Conservation (phyloP, 2,888 invertebrate species). For the Parascotia fuliginaria region DNA sequence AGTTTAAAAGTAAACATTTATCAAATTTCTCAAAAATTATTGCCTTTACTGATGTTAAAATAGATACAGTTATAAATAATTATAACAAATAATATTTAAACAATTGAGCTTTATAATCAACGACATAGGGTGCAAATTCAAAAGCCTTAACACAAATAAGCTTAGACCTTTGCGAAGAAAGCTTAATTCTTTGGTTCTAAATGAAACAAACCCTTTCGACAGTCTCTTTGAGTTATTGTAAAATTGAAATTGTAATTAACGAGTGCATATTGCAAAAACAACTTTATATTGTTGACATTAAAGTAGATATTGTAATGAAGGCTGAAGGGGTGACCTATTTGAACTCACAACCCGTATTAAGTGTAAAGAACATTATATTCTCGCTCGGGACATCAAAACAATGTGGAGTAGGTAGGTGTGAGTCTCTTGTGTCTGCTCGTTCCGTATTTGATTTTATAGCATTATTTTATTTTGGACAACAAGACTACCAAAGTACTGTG, state of each 20-base stretch:
- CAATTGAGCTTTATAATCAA: no score
- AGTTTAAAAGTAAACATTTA: no score
- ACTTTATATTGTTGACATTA: constrained; percentile 2
- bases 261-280: constrained; percentile 3
- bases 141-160: background rate
- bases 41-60: no score
- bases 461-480: no score
- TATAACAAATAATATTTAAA: no score
- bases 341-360: constrained; percentile 41
- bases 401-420: constrained; percentile 31
- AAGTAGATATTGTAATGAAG: constrained; percentile 9
- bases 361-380: constrained; percentile 48
- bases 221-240: constrained; percentile 39
- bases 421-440: constrained; percentile 10
- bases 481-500: no score
- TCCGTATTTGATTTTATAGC: background rate
- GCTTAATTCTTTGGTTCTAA: background rate
- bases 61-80: no score
- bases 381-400: constrained; percentile 42
- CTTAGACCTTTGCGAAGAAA: background rate
- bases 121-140: no score
- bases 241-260: constrained; percentile 47
- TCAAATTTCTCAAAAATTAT: no score
- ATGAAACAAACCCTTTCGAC: constrained; percentile 11
- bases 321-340: constrained; percentile 20